phyloP scores from a whole-genome alignment of 2,888 invertebrate genomes.

The Rhagonycha fulva region DNA sequence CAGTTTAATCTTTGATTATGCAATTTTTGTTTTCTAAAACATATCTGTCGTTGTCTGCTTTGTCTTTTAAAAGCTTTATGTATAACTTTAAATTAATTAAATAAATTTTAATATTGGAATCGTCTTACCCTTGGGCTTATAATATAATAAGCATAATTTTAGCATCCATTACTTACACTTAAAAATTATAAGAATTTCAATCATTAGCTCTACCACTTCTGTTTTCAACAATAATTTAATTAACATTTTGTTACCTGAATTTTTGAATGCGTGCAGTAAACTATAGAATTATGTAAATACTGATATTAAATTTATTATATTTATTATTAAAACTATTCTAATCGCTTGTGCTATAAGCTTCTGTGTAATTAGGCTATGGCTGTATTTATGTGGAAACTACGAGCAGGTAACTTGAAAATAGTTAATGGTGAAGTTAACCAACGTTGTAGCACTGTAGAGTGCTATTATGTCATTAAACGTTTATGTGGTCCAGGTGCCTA shows the following conservation, averaged over 20 bases:
- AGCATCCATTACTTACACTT: not conserved
- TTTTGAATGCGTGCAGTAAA: not conserved
- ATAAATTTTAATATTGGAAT: no score
- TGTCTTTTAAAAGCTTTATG: no score
- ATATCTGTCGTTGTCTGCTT: no score
- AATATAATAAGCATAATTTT: not conserved
- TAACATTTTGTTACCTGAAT: not conserved
- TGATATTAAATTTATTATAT: not conserved
- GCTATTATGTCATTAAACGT: conserved; percentile 24
- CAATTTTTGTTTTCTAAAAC: no score
- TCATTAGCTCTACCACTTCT: not conserved
- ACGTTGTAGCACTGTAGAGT: conserved; percentile 11
- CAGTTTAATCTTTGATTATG: no score
- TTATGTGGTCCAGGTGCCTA: conserved; percentile 26
- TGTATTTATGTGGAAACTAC: not conserved
- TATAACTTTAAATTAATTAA: no score
- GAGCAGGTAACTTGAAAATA: conserved; percentile 8
- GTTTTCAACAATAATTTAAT: not conserved
- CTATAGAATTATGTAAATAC: not conserved
- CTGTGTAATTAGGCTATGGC: not conserved
- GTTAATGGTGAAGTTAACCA: conserved; percentile 16
- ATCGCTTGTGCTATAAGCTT: not conserved
- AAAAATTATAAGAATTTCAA: not conserved
- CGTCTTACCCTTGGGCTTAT: no score
- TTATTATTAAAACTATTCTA: not conserved